Base-by-base conservation (phyloP, 1,140 invertebrate species). In the Polypedilum pembai region DNA sequence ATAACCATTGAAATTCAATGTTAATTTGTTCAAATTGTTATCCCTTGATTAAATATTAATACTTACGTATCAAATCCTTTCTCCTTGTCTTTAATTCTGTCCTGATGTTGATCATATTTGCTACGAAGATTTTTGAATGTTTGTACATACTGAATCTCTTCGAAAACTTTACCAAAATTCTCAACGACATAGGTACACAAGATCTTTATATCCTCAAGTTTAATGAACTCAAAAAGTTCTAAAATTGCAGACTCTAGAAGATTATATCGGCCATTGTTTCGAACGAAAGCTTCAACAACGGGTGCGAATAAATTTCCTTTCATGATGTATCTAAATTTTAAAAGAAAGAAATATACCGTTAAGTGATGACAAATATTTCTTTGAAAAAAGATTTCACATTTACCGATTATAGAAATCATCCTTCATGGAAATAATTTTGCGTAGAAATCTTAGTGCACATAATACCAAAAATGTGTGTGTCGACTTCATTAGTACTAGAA, bases 171-270 rank as follows among this genome's bases (percentile, higher is more conserved):
- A 74, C 94, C 94, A 83, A 95, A 98, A 83, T 93, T 95, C 84
- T 98, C 95, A 76, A 98, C 92, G 78, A 98, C 91, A 82, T 98
- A 94, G 72, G 90, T 90, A 85, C 93, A 95, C 77, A 98, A 85
- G n/a, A 93, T 91, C 84, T 96, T 97, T 63, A 98, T 94, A 83
- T 98, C 95, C 86, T 98, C 95, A 82, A 92, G 82, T 87, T 94
- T 95, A 75, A 99, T 98, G 84, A 97, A 99, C 84, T 99, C 98
- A 87, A 99, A 99, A 85, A 99, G 89, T 86, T 99, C 98, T 80
- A 99, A 88, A 81, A 99, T 96, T 75, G 98, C 97, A 15, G 98
- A 99, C 84, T 99, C 98, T 74, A 99, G 84, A 74, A 99, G 88
- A 85, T 99, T 99, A 83, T 99, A 99, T 80, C 94, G 90, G 77